Base-by-base conservation (phyloP, 2,888 invertebrate genomes). In the Acanthosepion pharaonis region DNA sequence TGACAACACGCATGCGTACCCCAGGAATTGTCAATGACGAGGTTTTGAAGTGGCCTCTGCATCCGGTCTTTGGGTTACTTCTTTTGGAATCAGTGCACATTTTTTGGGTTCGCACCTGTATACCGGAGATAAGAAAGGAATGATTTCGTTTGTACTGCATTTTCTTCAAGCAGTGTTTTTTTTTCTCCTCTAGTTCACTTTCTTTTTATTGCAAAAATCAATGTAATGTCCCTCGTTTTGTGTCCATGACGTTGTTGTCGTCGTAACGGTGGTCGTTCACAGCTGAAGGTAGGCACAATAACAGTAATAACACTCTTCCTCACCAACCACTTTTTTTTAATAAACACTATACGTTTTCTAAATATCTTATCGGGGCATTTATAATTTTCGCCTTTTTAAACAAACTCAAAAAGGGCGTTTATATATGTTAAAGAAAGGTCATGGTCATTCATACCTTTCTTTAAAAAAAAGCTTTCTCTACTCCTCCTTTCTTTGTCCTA, bases 1-100 rank as follows among this genome's bases (percentile, higher is more conserved):
- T 94, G 94, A 59, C 64, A 94, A 49, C 94, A 94, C 94, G 78
- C 94, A 94, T 94, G 64, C 78, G 94, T 94, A 94, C 78, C 64
- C 64, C 64, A 33, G 55, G n/a, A 49, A 78, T 78, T 94, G 78
- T 59, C 94, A 64, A 64, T 94, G 94, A 48, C 78, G 93, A 53
- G n/a, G n/a, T n/a, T 93, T 93, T 93, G 28, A 93, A 64, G 64
- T 49, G 59, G 28, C 49, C 42, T 48, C 91, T 94, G 18, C 64
- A 94, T 94, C 64, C 59, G 55, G 51, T 49, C 59, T 59, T 42
- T 94, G 11, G n/a, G 18, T 94, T 94, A 55, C 18, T n/a, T 94
- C 28, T 94, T 94, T 59, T n/a, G 78, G 78, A 78, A 33, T 78
- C 18, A 78, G 33, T n/a, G n/a, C 78, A 78, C n/a, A 33, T 78